These are phyloP conservation scores for Cettia cetti DNA, from an alignment of 2,113 vertebrate genomes.

Conservation along the genomic window DNA sequence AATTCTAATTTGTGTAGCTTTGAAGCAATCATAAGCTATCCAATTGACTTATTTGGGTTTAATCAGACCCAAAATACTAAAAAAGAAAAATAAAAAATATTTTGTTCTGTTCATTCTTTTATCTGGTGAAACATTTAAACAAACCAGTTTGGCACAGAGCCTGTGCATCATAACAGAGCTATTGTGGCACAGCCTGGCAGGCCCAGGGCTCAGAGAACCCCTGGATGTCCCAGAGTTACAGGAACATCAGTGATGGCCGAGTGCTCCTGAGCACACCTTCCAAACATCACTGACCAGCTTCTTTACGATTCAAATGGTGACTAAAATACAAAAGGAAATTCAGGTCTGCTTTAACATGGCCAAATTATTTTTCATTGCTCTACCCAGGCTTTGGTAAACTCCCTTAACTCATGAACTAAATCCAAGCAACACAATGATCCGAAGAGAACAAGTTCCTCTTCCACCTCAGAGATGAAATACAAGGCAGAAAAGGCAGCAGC, in stretches of 20 bases:
- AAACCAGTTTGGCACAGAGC: background rate
- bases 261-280: background rate
- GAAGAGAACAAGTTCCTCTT: background rate
- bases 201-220: background rate
- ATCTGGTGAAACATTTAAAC: background rate
- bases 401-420: background rate
- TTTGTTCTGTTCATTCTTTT: background rate
- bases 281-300: background rate
- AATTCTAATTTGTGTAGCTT: background rate
- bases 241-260: fast-evolving
- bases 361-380: background rate
- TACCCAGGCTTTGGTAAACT: background rate
- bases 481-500: slow-evolving; percentile 19
- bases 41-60: background rate
- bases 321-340: background rate
- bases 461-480: background rate
- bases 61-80: background rate
- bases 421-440: background rate
- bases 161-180: fast-evolving
- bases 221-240: background rate
- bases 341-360: background rate
- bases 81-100: background rate
- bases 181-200: background rate
- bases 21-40: background rate
- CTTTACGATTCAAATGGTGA: background rate